Base-by-base conservation (phyloP, 1,140 invertebrate genomes). In the Orchesella cincta region DNA sequence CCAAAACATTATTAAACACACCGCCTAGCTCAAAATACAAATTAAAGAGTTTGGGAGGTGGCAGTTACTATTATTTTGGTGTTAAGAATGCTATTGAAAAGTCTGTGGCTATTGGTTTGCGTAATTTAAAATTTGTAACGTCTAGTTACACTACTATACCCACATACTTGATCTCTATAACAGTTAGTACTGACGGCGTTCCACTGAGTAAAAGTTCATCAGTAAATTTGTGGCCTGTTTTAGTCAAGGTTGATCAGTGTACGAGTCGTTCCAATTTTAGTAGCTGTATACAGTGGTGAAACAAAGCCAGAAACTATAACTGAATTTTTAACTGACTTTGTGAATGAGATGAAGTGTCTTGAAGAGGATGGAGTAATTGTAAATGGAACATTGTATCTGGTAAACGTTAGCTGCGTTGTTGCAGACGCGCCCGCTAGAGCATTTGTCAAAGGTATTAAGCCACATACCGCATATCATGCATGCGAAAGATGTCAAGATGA, bases 301-400 rank as follows among this genome's bases (percentile, higher is more conserved):
- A 39, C 31, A 64, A 77, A 77, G 31, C 76, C 76, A 0, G 20
- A 16, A 0, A 5, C 18, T 35, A 3, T 78, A 20, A 28, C 29
- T 18, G 2, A 29, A 51, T 78, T 29, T 74, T 31, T 77, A 20
- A 12, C 20, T 3, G 39, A 39, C 0, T 73, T 77, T 26, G 23
- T 77, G 1, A 18, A 77, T 23, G 76, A 77, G 35, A n/a, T 73
- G 33, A 1, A 57, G 52, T 77, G 79, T 51, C 73, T 78, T 3
- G 2, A 23, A 28, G 1, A 71, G 5, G n/a, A 54, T n/a, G 26
- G 52, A 14, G 23, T 36, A 71, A 12, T 26, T 14, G n/a, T 64
- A 64, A 23, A 31, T 26, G 57, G 29, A 8, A 71, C 3, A 26
- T 35, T 5, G 16, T 46, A 46, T 46, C 3, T 1, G 1, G 26